A percentile compares a stretch with the other conserved stretches of the same genome.
Conservation (phyloP, 2,797 vertebrate genomes). For the Halcyon badia region DNA sequence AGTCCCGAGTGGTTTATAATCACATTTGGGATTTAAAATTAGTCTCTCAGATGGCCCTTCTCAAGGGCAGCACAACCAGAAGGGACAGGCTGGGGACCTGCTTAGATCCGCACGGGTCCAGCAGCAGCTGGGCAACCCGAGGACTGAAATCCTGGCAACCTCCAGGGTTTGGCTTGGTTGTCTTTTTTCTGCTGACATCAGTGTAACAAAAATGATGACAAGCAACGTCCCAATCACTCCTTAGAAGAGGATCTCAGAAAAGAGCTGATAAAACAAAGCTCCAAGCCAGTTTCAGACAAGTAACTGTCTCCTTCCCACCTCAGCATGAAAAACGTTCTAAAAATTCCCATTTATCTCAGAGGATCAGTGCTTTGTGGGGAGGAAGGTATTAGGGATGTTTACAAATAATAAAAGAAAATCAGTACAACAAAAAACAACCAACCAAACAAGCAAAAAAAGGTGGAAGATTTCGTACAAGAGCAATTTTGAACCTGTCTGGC, state of each 20-base stretch:
- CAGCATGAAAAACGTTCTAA: background rate
- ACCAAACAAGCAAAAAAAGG: background rate
- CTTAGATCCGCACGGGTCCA: rapidly evolving
- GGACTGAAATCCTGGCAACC: background rate
- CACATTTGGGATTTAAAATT: background rate
- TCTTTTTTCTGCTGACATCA: background rate
- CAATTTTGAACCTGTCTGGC: background rate
- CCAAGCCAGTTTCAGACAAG: background rate
- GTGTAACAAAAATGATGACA: background rate
- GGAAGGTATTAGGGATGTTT: background rate
- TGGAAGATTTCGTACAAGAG: background rate
- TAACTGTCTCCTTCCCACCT: background rate
- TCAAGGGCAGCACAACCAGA: background rate
- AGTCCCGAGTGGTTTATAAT: background rate
- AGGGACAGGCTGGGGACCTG: background rate
- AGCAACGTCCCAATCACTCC: background rate
- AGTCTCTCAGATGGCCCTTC: background rate
- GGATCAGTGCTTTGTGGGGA: background rate
- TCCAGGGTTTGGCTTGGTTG: rapidly evolving
- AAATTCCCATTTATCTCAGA: background rate
- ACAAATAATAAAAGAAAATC: background rate
- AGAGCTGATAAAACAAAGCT: background rate
- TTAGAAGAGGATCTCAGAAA: background rate
- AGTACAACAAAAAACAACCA: background rate
- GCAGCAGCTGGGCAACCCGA: background rate